Evolutionary conservation across 2,888 invertebrate genomes (phyloP), one percentile per base, ranked within the genome.

Genomic region (Eilema depressum): DNA sequence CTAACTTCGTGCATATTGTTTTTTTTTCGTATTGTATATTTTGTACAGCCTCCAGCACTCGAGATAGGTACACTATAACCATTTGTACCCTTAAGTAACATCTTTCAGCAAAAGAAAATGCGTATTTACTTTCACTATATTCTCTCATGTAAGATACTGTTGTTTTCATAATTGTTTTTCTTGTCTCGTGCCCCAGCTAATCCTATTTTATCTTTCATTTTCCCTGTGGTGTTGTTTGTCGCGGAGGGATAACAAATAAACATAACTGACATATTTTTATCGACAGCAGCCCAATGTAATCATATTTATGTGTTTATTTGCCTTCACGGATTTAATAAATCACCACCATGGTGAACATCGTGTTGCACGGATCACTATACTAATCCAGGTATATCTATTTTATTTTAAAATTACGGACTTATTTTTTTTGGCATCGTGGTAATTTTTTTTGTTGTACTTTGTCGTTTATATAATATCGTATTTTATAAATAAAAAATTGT

Each of bases 161-260:
- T 17, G 33, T 30, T 57, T 26, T 25, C 65, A 65, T 66, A 17
- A 57, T 57, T 28, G 20, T 11, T 66, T 57, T 23, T 28, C 53
- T 23, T 61, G 26, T 57, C 37, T 41, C 28, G 23, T 26, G 28
- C n/a, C 47, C 30, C 33, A 17, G 23, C 57, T 70, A 70, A 70
- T 70, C 63, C 63, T 61, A 57, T 66, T 70, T 66, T 56, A 61
- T 65, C 66, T 63, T 23, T 57, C 28, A 59, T 81, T 68, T 14
- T 67, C 83, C 78, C 76, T 33, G n/a, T 57, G 28, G 63, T 28
- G 12, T 56, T 65, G 53, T 69, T 69, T 61, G 33, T 66, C 25
- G 10, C 28, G 4, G 26, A 74, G 70, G 71, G 56, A 59, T 60
- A 66, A 59, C 30, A 47, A 25, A 70, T 37, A 57, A 67, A 65